Percentiles rank a stretch among this genome's conserved stretches.
Evolutionary conservation across 2,113 vertebrate genomes (phyloP).

Genomic region (Tachysurus vachellii): DNA sequence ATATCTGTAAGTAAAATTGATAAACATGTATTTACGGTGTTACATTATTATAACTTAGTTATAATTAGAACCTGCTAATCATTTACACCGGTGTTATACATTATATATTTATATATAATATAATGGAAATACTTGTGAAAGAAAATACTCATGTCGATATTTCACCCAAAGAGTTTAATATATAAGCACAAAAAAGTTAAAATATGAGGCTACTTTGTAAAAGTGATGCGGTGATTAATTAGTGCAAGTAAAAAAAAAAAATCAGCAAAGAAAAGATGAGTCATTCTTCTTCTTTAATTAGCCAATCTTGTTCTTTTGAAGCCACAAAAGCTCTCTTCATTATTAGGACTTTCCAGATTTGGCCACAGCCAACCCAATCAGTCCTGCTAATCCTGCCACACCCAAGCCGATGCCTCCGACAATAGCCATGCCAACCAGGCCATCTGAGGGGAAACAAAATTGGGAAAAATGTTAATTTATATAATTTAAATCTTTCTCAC

Average conservation of each 20-base stretch:
- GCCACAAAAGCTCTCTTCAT: conserved; percentile 6
- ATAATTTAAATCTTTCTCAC: no score
- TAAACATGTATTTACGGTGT: not conserved
- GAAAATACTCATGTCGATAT: not conserved
- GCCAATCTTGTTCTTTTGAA: conserved; percentile 39
- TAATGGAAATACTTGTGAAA: not conserved
- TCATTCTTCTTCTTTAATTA: conserved; percentile 16
- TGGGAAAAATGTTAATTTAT: not conserved
- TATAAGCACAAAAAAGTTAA: not conserved
- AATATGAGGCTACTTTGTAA: not conserved
- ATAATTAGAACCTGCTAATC: not conserved
- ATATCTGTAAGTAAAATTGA: not conserved
- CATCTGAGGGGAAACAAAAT: conserved; percentile 70
- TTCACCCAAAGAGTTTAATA: conserved; percentile 18
- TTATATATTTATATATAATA: not conserved
- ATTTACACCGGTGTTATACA: not conserved
- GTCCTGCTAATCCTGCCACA: conserved; percentile 83
- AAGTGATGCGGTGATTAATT: not conserved
- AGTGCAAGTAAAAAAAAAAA: not conserved
- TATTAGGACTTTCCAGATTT: conserved; percentile 83
- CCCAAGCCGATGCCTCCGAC: conserved; percentile 87
- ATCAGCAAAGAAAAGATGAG: not conserved
- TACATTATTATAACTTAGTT: not conserved
- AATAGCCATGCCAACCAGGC: conserved; percentile 91
- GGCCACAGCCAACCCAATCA: conserved; percentile 85